Percentiles rank a stretch among this genome's conserved stretches.
Evolutionary conservation across 2,888 invertebrate species (phyloP).

Genomic region (Xestia c-nigrum): DNA sequence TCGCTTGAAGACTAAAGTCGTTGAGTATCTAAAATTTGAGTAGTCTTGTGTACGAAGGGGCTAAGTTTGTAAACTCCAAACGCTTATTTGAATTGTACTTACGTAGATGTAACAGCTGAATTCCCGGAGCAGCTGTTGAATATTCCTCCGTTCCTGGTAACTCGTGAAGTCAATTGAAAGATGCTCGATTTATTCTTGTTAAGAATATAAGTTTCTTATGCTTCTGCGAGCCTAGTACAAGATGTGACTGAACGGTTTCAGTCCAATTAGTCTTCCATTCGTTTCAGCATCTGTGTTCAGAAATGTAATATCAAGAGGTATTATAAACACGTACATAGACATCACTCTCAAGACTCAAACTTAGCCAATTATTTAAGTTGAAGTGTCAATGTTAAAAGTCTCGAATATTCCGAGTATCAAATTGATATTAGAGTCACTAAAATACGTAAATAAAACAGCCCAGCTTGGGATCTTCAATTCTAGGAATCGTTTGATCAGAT

Average conservation of each 20-base stretch:
- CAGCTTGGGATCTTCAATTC: background rate
- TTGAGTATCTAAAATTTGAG: too few relatives aligned
- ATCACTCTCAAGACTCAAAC: conserved; percentile 13
- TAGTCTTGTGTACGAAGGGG: too few relatives aligned
- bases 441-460: background rate
- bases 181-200: conserved; percentile 10
- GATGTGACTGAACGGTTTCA: conserved; percentile 3
- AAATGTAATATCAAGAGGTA: background rate
- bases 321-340: background rate
- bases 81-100: conserved; percentile 28
- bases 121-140: conserved; percentile 23
- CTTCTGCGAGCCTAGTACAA: conserved; percentile 9
- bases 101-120: background rate
- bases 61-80: conserved; percentile 34
- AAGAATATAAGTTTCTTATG: conserved; percentile 17
- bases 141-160: conserved; percentile 10
- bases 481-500: conserved; percentile 11
- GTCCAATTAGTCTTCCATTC: conserved; percentile 21
- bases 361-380: conserved; percentile 22
- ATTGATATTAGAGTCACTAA: background rate
- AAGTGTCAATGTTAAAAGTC: conserved; percentile 19
- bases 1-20: too few relatives aligned
- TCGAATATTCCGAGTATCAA: background rate
- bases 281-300: conserved; percentile 31
- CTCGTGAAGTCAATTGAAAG: conserved; percentile 24